A percentile compares a stretch with the other conserved stretches of the same genome.
phyloP scores from a whole-genome alignment of 2,113 vertebrate genomes.

The Aegotheles bennettii region DNA sequence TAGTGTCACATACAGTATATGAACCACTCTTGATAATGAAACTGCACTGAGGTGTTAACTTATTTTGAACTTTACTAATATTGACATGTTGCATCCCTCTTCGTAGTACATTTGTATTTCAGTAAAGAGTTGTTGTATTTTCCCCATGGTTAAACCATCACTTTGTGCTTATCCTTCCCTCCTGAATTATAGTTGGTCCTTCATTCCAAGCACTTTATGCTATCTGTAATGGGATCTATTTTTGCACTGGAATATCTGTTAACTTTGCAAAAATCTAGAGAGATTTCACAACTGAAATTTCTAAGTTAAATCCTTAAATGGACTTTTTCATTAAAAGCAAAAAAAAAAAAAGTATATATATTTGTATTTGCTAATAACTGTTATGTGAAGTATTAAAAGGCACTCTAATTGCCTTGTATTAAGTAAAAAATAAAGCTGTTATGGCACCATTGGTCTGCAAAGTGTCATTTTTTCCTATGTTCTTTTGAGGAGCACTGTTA shows the following conservation, averaged over 20 bases:
- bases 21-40: conserved; percentile 68
- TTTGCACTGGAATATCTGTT: conserved; percentile 89
- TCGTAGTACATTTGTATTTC: conserved; percentile 63
- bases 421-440: conserved; percentile 79
- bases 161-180: conserved; percentile 56
- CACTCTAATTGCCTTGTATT: conserved; percentile 73
- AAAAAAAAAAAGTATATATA: conserved; percentile 57
- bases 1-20: conserved; percentile 17
- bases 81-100: conserved; percentile 56
- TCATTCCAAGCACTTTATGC: conserved; percentile 90
- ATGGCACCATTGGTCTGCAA: conserved; percentile 26
- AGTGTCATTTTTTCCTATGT: not conserved
- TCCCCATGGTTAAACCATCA: conserved; percentile 52
- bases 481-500: not conserved
- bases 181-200: conserved; percentile 66
- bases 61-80: conserved; percentile 18
- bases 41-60: conserved; percentile 61
- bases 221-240: conserved; percentile 82
- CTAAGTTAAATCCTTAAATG: conserved; percentile 76
- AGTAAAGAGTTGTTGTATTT: conserved; percentile 37
- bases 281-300: conserved; percentile 75
- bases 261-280: conserved; percentile 77
- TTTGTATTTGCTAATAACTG: conserved; percentile 79
- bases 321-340: conserved; percentile 79
- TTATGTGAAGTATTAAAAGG: conserved; percentile 77